Evolutionary conservation across 2,888 invertebrate species (phyloP).

Genomic region (Germaria angustata): DNA sequence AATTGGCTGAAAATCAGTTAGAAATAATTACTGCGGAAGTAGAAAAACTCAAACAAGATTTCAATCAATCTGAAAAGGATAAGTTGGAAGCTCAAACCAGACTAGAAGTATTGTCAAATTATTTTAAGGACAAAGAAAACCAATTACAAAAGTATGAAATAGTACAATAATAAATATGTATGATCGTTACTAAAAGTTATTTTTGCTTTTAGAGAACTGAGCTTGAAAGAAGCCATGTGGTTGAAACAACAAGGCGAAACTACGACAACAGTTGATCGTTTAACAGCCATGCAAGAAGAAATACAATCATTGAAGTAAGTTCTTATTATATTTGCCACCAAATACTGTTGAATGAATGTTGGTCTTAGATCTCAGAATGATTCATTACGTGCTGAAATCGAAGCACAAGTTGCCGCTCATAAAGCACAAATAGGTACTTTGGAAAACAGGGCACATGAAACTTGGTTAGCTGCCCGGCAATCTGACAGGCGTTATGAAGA

Average conservation of each 20-base stretch:
- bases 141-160: constrained; percentile 89
- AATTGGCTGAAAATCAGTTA: constrained; percentile 80
- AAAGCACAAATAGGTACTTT: constrained; percentile 87
- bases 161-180: no score
- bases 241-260: constrained; percentile 90
- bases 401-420: constrained; percentile 88
- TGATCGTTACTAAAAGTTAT: constrained; percentile 66
- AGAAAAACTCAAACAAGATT: constrained; percentile 82
- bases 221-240: constrained; percentile 88
- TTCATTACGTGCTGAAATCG: constrained; percentile 88
- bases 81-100: constrained; percentile 89
- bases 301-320: constrained; percentile 88
- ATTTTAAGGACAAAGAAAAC: constrained; percentile 94
- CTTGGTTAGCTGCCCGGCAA: constrained; percentile 91
- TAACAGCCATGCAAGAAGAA: constrained; percentile 89
- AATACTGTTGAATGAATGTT: not conserved
- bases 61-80: constrained; percentile 85
- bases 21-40: constrained; percentile 81
- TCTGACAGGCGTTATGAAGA: constrained; percentile 91
- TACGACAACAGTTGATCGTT: constrained; percentile 88
- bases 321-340: not conserved
- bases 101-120: constrained; percentile 91
- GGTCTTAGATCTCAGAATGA: constrained; percentile 81
- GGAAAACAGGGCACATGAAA: constrained; percentile 91
- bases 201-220: constrained; percentile 84